Evolutionary conservation across 2,888 invertebrate species (phyloP), one percentile per base, ranked within the genome.

Genomic region (Panzeria rudis): DNA sequence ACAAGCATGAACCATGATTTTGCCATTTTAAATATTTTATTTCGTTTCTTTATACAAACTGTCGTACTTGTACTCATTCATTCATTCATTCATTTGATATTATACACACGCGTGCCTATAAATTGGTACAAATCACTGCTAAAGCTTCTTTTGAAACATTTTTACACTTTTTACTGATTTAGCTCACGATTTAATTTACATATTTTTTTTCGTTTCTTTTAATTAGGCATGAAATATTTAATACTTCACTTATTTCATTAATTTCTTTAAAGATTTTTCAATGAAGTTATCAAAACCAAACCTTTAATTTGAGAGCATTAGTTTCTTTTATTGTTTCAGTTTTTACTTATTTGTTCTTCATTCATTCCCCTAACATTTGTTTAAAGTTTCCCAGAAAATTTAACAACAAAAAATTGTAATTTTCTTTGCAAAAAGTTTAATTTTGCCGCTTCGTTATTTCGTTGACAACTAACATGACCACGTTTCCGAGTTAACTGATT

Each of bases 401-500:
- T 11, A 23, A 68, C 38, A 38, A 20, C 59, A 41, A 25, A 41
- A 17, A 35, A 35, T n/a, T 61, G 2, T 23, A 2, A 25, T 32
- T 47, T 47, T 59, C 3, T 82, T 83, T 89, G 87, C 86, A 87
- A 86, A 82, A 66, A 8, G 13, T 59, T 71, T 71, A 83, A 87
- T 81, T 83, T 79, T 86, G 87, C 89, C 88, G 89, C 89, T 88
- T 87, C 88, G 87, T 75, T 82, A 56, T 81, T 85, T 85, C 88
- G 88, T 87, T 87, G 88, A 89, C 88, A 89, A 90, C 90, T 90
- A 89, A 91, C 92, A 89, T 90, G 89, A 89, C 91, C 91, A 90
- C 91, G 91, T 89, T 91, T 91, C 91, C 92, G 92, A 92, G 90
- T 91, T 90, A 91, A 92, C 92, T 92, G 92, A 92, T 89, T 91